A percentile compares a stretch with the other conserved stretches of the same genome.
phyloP scores from a whole-genome alignment of 1,140 invertebrate species.

The Eumeta japonica region DNA sequence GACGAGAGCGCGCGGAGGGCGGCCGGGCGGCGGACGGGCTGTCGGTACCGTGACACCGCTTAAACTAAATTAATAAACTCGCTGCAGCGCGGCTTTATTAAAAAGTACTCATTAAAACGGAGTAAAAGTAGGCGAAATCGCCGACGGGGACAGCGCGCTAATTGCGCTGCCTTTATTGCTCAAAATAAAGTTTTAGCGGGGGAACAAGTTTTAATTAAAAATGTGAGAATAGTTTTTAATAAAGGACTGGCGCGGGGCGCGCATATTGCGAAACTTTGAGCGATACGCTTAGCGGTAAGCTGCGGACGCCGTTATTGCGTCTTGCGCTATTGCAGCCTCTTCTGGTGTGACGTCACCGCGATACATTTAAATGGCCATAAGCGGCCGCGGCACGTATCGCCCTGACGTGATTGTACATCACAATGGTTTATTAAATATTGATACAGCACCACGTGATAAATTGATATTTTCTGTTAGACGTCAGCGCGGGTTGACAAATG shows the following conservation, averaged over 20 bases:
- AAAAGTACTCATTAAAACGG: conserved; percentile 57
- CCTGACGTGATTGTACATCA: too few species aligned
- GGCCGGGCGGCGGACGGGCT: conserved; percentile 11
- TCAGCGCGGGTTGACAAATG: conserved; percentile 46
- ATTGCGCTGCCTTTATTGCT: conserved; percentile 58
- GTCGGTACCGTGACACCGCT: conserved; percentile 45
- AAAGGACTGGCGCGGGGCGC: conserved; percentile 51
- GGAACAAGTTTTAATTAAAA: conserved; percentile 59
- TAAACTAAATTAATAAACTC: conserved; percentile 58
- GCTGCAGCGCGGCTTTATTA: conserved; percentile 53
- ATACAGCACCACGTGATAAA: too few species aligned
- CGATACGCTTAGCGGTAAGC: conserved; percentile 50
- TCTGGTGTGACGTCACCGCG: too few species aligned
- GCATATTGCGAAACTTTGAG: conserved; percentile 58
- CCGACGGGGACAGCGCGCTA: conserved; percentile 54
- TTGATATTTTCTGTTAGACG: too few species aligned
- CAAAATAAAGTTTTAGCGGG: conserved; percentile 59
- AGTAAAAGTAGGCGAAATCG: conserved; percentile 57
- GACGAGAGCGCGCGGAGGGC: conserved; percentile 1
- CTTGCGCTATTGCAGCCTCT: too few species aligned
- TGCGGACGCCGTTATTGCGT: conserved; percentile 37
- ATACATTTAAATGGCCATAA: too few species aligned
- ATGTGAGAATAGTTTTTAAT: conserved; percentile 60
- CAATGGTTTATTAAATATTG: too few species aligned
- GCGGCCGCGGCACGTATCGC: conserved; percentile 4